Conservation (phyloP, 1,140 invertebrate genomes). For the Leptestheria dahalacensis region DNA sequence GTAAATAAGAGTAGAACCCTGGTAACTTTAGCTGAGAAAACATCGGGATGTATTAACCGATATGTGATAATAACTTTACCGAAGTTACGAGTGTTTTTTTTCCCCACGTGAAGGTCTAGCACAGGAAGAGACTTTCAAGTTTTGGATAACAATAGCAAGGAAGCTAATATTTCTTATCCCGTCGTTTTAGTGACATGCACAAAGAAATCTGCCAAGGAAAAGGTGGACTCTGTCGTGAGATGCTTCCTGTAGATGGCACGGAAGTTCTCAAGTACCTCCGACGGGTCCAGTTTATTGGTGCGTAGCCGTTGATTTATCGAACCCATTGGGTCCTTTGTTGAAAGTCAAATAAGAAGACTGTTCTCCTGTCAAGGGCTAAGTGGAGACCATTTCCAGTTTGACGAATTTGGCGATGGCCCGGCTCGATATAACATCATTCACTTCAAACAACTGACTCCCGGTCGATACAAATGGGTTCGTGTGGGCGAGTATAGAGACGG, state of each 20-base stretch:
- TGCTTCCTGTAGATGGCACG: slow-evolving; percentile 74
- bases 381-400: slow-evolving; percentile 78
- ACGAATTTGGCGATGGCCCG: slow-evolving; percentile 75
- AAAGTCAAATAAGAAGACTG: neutral
- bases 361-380: slow-evolving; percentile 46
- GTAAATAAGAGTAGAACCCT: no score
- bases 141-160: no score
- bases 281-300: slow-evolving; percentile 70
- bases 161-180: no score
- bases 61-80: no score
- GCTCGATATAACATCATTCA: slow-evolving; percentile 89
- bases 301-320: slow-evolving; percentile 20
- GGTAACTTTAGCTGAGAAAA: no score
- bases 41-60: no score
- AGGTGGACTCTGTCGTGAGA: slow-evolving; percentile 61
- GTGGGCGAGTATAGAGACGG: slow-evolving; percentile 71
- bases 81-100: no score
- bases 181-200: slow-evolving; percentile 55
- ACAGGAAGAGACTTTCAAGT: no score
- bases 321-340: neutral
- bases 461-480: slow-evolving; percentile 65
- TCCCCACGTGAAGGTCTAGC: no score
- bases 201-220: slow-evolving; percentile 49
- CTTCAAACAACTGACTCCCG: slow-evolving; percentile 63
- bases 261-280: slow-evolving; percentile 64